These are phyloP conservation scores for Trissonchulus latispiculum DNA, from an alignment of 2,888 invertebrate species.

Conservation along the genomic window DNA sequence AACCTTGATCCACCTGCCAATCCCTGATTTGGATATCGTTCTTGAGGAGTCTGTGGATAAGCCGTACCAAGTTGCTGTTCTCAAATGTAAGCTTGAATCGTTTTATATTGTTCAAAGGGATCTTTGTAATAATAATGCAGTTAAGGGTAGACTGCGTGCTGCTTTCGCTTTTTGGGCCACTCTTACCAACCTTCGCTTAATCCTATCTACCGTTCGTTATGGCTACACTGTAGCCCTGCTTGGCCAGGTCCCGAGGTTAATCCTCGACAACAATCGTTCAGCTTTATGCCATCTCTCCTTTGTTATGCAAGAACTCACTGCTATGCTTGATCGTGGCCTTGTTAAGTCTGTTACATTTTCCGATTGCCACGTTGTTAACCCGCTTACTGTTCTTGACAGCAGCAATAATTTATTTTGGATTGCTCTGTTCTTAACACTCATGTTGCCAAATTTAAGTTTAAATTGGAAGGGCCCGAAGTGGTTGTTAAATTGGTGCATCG, in stretches of 20 bases:
- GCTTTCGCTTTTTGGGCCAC: not conserved
- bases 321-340: no score
- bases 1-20: no score
- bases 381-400: no score
- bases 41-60: not conserved
- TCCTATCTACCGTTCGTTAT: not conserved
- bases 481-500: not conserved
- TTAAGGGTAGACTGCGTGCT: not conserved
- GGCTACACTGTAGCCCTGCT: not conserved
- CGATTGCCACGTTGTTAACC: no score
- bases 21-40: not conserved
- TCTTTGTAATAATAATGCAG: not conserved
- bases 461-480: not conserved
- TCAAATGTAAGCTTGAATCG: not conserved
- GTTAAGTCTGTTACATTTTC: no score
- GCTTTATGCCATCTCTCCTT: no score
- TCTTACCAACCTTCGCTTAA: not conserved
- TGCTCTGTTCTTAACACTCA: not conserved
- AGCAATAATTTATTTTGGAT: conserved; percentile 2
- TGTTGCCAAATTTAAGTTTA: not conserved
- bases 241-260: not conserved
- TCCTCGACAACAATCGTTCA: no score
- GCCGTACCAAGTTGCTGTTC: no score
- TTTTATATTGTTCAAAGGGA: not conserved
- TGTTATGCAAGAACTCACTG: no score